Evolutionary conservation across 2,888 invertebrate species (phyloP), one percentile per base, ranked within the genome.

Genomic region (Drosophila algonquin): DNA sequence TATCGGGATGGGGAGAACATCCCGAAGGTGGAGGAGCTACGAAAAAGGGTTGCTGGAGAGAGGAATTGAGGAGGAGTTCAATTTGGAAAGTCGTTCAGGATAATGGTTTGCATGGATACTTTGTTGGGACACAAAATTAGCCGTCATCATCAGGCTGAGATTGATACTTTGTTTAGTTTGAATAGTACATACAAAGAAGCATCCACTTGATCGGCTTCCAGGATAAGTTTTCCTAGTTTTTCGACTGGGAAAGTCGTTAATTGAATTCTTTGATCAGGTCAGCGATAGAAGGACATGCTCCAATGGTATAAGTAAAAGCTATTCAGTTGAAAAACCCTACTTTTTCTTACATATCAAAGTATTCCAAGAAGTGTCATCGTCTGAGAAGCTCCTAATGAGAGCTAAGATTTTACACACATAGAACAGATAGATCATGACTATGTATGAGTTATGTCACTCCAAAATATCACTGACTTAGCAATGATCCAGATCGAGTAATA

Each of bases 311-410:
- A 12, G 14, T 5, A 1, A 18, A 18, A 18, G 18, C 1, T 12
- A 12, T 35, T 35, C 2, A 5, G 12, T 1, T 35, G 12, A 1
- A 4, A 35, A 35, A 35, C 35, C 12, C 32, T 10, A 3, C 4
- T 0, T 3, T 12, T 4, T 12, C 1, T 10, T 35, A 12, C 35
- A 35, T 35, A 4, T 5, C 35, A 35, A 40, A 14, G 18, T 27
- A 46, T 67, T 67, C 65, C 30, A n/a, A 21, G 32, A 45, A 68
- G 65, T 68, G 57, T 68, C 68, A 68, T 57, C 3, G 18, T 50
- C 4, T 14, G 2, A 40, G 40, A 12, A 40, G 21, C 24, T 35
- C 50, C 35, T 67, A 61, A 18, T 9, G 18, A 51, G 56, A 67
- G 67, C 57, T 30, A 6, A 56, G 56, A 50, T 51, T n/a, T 45